Conservation (phyloP, 2,797 vertebrate species). For the Lepidocolaptes lacrymiger region DNA sequence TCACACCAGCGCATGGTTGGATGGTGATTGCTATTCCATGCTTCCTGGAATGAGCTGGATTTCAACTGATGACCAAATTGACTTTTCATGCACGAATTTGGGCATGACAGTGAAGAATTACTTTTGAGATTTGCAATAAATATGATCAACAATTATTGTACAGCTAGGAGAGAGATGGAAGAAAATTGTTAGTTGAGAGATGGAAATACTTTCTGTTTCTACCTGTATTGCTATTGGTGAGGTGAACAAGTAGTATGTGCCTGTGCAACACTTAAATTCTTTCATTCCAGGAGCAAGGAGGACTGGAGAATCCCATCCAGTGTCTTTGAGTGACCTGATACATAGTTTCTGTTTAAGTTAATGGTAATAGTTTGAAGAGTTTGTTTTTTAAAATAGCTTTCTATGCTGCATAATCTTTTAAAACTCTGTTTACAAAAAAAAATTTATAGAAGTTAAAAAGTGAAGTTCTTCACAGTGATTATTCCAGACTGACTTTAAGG, state of each 20-base stretch:
- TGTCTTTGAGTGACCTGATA: background rate
- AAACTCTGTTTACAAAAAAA: background rate
- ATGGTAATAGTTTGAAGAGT: background rate
- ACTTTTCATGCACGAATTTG: background rate
- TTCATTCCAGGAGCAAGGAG: background rate
- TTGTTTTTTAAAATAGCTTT: background rate
- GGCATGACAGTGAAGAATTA: background rate
- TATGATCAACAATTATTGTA: background rate
- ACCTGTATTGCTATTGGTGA: background rate
- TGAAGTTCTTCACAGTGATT: background rate
- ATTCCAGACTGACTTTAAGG: background rate
- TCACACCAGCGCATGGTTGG: background rate
- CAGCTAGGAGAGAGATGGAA: background rate
- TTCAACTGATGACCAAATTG: background rate
- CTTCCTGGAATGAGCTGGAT: background rate
- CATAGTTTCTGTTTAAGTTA: background rate
- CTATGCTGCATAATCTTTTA: background rate
- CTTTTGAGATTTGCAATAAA: background rate
- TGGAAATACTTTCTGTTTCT: background rate
- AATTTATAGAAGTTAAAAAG: background rate
- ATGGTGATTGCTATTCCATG: background rate
- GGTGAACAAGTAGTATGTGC: background rate
- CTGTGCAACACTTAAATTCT: background rate
- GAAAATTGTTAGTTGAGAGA: background rate
- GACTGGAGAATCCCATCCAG: background rate